phyloP scores from a whole-genome alignment of 2,113 vertebrate genomes.

The Carlito syrichta region DNA sequence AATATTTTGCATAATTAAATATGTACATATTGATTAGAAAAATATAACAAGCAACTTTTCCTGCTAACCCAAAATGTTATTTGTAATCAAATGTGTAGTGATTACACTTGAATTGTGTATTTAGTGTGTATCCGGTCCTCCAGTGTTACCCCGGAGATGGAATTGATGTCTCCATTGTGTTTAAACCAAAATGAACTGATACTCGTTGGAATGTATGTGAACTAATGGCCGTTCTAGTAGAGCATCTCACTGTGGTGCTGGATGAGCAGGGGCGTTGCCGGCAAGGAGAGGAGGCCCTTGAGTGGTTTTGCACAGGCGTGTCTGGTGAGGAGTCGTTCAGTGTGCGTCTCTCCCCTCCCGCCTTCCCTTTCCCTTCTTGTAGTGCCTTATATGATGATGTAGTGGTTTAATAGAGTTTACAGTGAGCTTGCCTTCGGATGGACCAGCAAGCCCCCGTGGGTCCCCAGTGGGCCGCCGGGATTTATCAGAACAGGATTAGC shows the following conservation, averaged over 20 bases:
- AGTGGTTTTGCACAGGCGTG: slow-evolving; percentile 92
- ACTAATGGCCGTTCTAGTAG: slow-evolving; percentile 85
- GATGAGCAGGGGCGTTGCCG: slow-evolving; percentile 81
- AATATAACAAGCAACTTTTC: slow-evolving; percentile 86
- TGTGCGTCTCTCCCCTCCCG: slow-evolving; percentile 77
- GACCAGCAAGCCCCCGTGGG: slow-evolving; percentile 87
- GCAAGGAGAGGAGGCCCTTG: slow-evolving; percentile 83
- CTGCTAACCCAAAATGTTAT: slow-evolving; percentile 87
- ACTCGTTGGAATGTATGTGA: slow-evolving; percentile 88
- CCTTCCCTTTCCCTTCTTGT: slow-evolving; percentile 81
- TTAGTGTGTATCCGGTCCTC: slow-evolving; percentile 87
- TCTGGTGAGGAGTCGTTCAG: slow-evolving; percentile 88
- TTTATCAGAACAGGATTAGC: slow-evolving; percentile 78
- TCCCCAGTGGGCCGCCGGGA: slow-evolving; percentile 80
- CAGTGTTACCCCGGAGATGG: slow-evolving; percentile 85
- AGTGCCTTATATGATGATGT: slow-evolving; percentile 91
- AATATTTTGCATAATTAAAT: slow-evolving; percentile 89
- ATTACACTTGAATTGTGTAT: slow-evolving; percentile 90
- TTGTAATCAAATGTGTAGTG: slow-evolving; percentile 90
- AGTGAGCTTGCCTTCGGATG: slow-evolving; percentile 90
- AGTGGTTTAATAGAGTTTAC: slow-evolving; percentile 91
- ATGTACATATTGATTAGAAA: slow-evolving; percentile 90
- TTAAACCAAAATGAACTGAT: slow-evolving; percentile 90
- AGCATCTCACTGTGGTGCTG: slow-evolving; percentile 89
- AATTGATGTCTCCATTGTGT: slow-evolving; percentile 86